These are phyloP conservation scores for Ormyrus rosae DNA, from an alignment of 2,888 invertebrate genomes.

Conservation along the genomic window DNA sequence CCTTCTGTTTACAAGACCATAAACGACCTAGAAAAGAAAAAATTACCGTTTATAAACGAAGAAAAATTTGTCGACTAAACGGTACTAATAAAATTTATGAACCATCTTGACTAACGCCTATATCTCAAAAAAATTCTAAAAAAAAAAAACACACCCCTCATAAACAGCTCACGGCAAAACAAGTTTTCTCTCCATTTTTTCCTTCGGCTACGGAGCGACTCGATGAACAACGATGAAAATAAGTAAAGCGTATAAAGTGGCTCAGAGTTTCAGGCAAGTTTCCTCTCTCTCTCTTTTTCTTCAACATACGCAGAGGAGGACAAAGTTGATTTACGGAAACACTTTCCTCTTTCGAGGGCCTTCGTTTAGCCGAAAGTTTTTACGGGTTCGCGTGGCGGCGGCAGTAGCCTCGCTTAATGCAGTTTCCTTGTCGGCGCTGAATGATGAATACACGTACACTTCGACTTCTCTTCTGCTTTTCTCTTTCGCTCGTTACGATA, in stretches of 20 bases:
- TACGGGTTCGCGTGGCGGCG: slow-evolving; percentile 52
- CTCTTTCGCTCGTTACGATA: slow-evolving; percentile 40
- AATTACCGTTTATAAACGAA: too few relatives aligned
- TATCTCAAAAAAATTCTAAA: too few relatives aligned
- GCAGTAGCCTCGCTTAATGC: slow-evolving; percentile 64
- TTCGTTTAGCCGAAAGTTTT: slow-evolving; percentile 62
- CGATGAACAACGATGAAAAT: slow-evolving; percentile 44
- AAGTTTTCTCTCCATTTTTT: not conserved
- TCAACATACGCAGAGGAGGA: slow-evolving; percentile 5
- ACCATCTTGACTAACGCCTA: too few relatives aligned
- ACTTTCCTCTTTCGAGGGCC: slow-evolving; percentile 55
- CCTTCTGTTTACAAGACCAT: too few relatives aligned
- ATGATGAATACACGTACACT: slow-evolving; percentile 54
- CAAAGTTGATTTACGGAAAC: slow-evolving; percentile 57
- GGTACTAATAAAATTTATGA: too few relatives aligned
- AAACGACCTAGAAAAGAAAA: too few relatives aligned
- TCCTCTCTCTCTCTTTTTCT: not conserved
- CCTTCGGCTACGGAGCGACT: not conserved
- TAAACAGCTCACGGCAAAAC: not conserved
- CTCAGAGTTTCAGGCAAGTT: slow-evolving; percentile 29
- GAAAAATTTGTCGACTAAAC: too few relatives aligned
- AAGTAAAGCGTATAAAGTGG: slow-evolving; percentile 47
- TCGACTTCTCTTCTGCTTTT: not conserved
- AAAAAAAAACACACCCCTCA: too few relatives aligned
- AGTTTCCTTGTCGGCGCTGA: slow-evolving; percentile 66